These are phyloP conservation scores for Paratilapia polleni DNA, from an alignment of 2,113 vertebrate species.

Conservation along the genomic window DNA sequence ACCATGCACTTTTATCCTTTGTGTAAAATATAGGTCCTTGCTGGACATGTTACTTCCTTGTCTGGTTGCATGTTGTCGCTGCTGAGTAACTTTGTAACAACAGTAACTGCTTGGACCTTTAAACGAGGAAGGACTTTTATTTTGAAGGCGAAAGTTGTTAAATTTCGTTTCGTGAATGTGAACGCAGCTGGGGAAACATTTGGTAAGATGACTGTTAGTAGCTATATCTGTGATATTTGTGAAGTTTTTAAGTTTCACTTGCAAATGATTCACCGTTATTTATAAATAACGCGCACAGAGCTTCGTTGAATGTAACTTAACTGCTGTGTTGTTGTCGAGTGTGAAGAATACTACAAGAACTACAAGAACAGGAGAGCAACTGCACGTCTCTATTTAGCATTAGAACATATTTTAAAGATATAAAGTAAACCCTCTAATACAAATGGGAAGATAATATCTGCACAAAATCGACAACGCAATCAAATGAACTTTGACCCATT, in stretches of 20 bases:
- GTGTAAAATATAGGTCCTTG: background rate
- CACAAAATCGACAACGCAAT: background rate
- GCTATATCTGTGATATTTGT: background rate
- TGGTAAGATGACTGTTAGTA: background rate
- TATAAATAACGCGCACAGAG: background rate
- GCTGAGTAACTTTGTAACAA: background rate
- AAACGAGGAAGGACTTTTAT: slow-evolving; percentile 33
- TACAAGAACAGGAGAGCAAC: background rate
- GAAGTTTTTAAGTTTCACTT: background rate
- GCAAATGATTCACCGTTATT: background rate
- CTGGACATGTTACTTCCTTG: background rate
- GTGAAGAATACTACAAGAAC: background rate
- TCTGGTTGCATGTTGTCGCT: background rate
- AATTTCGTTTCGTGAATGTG: background rate
- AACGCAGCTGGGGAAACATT: background rate
- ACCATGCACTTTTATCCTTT: background rate
- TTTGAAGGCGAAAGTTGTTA: slow-evolving; percentile 36
- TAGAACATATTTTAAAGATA: background rate
- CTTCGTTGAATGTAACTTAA: background rate
- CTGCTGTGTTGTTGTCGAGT: background rate
- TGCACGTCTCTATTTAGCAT: background rate
- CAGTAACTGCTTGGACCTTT: background rate
- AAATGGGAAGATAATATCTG: background rate
- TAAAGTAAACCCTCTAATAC: background rate
- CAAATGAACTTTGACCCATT: slow-evolving; percentile 58